Conservation (phyloP, 2,113 vertebrate species). For the Semicossyphus pulcher region DNA sequence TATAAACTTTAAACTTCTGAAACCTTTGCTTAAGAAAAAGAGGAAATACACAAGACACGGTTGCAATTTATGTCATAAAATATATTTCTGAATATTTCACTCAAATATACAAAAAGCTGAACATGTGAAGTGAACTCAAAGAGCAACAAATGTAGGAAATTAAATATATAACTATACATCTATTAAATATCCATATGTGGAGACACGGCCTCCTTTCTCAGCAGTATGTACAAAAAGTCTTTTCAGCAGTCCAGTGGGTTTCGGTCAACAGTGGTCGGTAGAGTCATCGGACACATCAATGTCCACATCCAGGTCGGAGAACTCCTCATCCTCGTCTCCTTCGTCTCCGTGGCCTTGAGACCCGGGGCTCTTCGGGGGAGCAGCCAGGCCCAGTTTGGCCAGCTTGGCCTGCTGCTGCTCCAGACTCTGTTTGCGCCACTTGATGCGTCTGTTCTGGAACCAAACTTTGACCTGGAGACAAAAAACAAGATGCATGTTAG, state of each 20-base stretch:
- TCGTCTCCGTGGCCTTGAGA: constrained; percentile 81
- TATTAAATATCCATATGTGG: constrained; percentile 79
- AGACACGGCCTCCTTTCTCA: constrained; percentile 44
- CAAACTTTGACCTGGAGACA: constrained; percentile 85
- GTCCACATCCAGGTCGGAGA: constrained; percentile 76
- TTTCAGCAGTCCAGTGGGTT: constrained; percentile 3
- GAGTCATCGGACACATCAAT: constrained; percentile 77
- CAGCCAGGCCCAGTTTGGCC: constrained; percentile 83
- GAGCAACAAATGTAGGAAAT: constrained; percentile 67
- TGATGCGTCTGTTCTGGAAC: constrained; percentile 89
- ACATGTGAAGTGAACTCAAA: constrained; percentile 61
- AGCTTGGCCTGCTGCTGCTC: constrained; percentile 88
- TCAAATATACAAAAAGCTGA: constrained; percentile 70
- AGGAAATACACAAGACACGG: constrained; percentile 21
- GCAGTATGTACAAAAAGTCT: constrained; percentile 50
- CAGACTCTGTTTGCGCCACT: constrained; percentile 88
- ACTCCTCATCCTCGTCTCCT: constrained; percentile 77
- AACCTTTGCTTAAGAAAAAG: not conserved
- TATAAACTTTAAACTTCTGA: not conserved
- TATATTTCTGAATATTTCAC: constrained; percentile 80
- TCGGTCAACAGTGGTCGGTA: constrained; percentile 62
- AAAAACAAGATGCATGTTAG: not conserved
- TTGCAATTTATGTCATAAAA: constrained; percentile 67
- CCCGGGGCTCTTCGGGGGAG: constrained; percentile 76
- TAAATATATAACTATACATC: constrained; percentile 86